Base-by-base conservation (phyloP, 2,888 invertebrate species). In the Strigamia maritima region DNA sequence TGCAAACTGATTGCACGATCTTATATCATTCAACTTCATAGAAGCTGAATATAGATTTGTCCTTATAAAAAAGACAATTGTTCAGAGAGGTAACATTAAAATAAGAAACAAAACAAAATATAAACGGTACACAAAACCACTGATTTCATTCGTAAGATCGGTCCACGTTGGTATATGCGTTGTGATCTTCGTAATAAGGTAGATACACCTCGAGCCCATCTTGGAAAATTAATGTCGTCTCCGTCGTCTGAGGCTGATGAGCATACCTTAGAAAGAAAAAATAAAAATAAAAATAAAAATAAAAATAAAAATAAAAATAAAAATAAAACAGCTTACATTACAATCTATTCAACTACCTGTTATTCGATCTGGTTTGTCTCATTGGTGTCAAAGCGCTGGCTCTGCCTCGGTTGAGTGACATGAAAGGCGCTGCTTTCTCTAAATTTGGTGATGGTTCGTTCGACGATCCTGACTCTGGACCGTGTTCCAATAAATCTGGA, bases 401-500 rank as follows among this genome's bases (percentile, higher is more conserved):
- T 7, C 76, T 40, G 16, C 76, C 38, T 70, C 70, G 24, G 28
- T 70, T 70, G 70, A 70, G 70, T 26, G 70, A 70, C 28, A 44
- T 19, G n/a, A 49, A 49, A 44, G 38, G 77, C 60, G 28, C 78
- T 65, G 19, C 31, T 28, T 54, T 65, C 2, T 78, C 60, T 28
- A 78, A 28, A 78, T 60, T 60, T 65, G 78, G 78, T 1, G 78
- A 78, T 0, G 40, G 22, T 31, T 78, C 78, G 31, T 78, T 78
- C 10, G 78, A 78, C 19, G 78, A 65, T 26, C 65, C 60, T 19
- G 78, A 78, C n/a, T 78, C 78, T 6, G 78, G 78, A 1, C 78
- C 78, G 31, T 78, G 65, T 35, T 78, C 78, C 24, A 78, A 19
- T 22, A 78, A 35, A 78, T 78, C 78, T 65, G 78, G 78, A 78